A percentile compares a stretch with the other conserved stretches of the same genome.
Evolutionary conservation across 2,888 invertebrate species (phyloP).

Genomic region (Byasa hedistus): DNA sequence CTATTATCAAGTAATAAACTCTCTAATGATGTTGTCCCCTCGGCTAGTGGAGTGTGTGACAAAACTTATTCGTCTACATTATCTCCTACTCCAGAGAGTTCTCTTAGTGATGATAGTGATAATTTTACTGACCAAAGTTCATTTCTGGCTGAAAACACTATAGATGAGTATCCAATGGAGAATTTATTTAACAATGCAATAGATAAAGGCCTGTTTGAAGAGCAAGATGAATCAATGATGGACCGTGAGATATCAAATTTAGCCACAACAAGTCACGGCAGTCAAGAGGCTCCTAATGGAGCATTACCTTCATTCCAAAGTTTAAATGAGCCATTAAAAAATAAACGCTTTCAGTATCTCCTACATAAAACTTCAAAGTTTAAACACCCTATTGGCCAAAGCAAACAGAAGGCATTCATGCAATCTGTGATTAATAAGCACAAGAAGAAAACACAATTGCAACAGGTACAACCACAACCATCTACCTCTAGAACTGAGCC

Average conservation of each 20-base stretch:
- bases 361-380: conserved; percentile 76
- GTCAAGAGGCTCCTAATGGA: conserved; percentile 61
- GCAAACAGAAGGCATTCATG: conserved; percentile 76
- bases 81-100: conserved; percentile 64
- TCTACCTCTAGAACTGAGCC: conserved; percentile 71
- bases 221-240: conserved; percentile 73
- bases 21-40: conserved; percentile 56
- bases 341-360: conserved; percentile 74
- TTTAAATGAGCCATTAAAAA: conserved; percentile 72
- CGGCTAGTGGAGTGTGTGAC: conserved; percentile 59
- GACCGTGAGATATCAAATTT: conserved; percentile 74
- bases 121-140: conserved; percentile 74
- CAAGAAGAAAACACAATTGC: conserved; percentile 69
- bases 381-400: conserved; percentile 73
- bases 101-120: conserved; percentile 72
- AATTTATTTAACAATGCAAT: conserved; percentile 75
- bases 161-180: conserved; percentile 77
- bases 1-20: conserved; percentile 65
- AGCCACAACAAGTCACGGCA: conserved; percentile 72
- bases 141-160: conserved; percentile 72
- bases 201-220: conserved; percentile 72
- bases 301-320: conserved; percentile 70
- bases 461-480: conserved; percentile 62
- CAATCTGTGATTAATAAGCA: conserved; percentile 76
- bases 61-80: conserved; percentile 56